Conservation (phyloP, 2,113 vertebrate species). For the cat (Felis catus) region F.catus_Fca126_mat1.0 CM031421.1:68047001-68047500, state of each 20-base stretch:
- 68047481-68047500: neutral
- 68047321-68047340: neutral
- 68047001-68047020: neutral
- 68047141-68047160: neutral
- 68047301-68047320: neutral
- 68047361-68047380: neutral
- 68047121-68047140: neutral
- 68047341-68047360: neutral
- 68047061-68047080: neutral
- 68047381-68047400: neutral
- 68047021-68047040: neutral
- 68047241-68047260: neutral
- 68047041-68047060: neutral
- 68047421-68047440: too few species aligned
- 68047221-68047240: too few species aligned
- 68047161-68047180: neutral
- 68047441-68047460: neutral
- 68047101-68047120: neutral
- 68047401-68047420: neutral
- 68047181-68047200: neutral
- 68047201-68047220: neutral
- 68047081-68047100: constrained; percentile 28
- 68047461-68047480: rapidly evolving
- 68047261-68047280: neutral
- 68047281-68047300: neutral